Conservation (phyloP, 2,797 vertebrate species). For the Pseudochromis fuscus region DNA sequence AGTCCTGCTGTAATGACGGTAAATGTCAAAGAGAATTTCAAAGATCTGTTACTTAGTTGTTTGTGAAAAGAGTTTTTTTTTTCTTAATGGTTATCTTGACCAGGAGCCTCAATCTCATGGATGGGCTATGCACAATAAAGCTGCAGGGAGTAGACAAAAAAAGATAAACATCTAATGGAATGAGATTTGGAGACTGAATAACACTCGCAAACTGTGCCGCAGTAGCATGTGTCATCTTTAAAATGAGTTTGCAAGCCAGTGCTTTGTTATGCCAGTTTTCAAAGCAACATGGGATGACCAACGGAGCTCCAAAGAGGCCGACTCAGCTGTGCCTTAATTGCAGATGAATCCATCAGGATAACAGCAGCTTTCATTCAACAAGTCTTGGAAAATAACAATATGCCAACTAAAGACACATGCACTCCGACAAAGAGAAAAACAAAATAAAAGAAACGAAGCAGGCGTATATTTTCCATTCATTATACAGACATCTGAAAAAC, state of each 20-base stretch:
- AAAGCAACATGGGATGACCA: constrained; percentile 1
- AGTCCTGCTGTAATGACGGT: constrained; percentile 48
- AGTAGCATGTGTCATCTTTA: constrained; percentile 22
- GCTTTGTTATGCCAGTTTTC: background rate
- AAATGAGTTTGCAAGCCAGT: constrained; percentile 11
- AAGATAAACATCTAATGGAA: constrained; percentile 28
- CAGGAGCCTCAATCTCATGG: constrained; percentile 26
- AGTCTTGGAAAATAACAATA: constrained; percentile 11
- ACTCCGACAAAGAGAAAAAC: constrained; percentile 15
- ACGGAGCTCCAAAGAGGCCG: background rate
- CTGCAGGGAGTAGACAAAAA: constrained; percentile 4
- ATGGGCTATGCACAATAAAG: constrained; percentile 14
- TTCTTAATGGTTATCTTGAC: background rate
- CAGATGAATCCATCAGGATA: constrained; percentile 11
- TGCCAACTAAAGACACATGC: constrained; percentile 27
- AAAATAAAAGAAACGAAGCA: background rate
- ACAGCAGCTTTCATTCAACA: constrained; percentile 4
- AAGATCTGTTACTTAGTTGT: constrained; percentile 37
- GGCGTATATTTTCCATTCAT: background rate
- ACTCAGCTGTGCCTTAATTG: constrained; percentile 18
- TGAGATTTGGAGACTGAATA: constrained; percentile 25
- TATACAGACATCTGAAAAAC: background rate
- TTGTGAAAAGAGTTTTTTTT: constrained; percentile 29
- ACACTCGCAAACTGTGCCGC: constrained; percentile 1
- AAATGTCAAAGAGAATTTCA: constrained; percentile 37